Percentiles rank a stretch among this genome's conserved stretches.
Evolutionary conservation across 1,140 invertebrate genomes (phyloP).

Genomic region (Drosophila funebris): DNA sequence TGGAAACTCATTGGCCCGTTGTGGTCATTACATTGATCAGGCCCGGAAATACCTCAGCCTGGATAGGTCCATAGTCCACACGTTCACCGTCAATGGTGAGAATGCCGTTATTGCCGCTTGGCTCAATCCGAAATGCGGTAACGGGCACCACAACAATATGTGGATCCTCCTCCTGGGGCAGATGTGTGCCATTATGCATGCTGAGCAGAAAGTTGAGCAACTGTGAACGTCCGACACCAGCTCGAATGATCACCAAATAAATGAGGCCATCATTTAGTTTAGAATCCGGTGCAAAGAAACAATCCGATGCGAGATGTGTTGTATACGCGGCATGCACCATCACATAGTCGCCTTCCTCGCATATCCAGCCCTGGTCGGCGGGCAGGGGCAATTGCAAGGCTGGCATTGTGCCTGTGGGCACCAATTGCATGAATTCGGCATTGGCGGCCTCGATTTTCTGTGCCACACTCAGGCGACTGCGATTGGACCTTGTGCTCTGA

Average conservation of each 20-base stretch:
- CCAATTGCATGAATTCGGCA: conserved; percentile 86
- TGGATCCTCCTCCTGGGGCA: conserved; percentile 84
- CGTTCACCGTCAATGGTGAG: conserved; percentile 96
- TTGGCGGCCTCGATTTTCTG: conserved; percentile 66
- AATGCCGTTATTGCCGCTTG: conserved; percentile 87
- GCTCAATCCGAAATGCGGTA: conserved; percentile 94
- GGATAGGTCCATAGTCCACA: conserved; percentile 92
- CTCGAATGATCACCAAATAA: conserved; percentile 93
- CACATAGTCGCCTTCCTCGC: conserved; percentile 93
- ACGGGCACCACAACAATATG: conserved; percentile 91
- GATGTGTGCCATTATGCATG: conserved; percentile 90
- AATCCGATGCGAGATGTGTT: conserved; percentile 93
- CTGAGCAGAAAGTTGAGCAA: conserved; percentile 91
- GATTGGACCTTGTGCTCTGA: conserved; percentile 70
- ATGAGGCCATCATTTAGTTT: conserved; percentile 95
- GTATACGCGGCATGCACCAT: conserved; percentile 95
- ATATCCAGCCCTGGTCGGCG: conserved; percentile 87
- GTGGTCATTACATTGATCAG: conserved; percentile 89
- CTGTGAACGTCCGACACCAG: conserved; percentile 89
- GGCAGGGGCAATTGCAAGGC: conserved; percentile 85
- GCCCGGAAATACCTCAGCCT: conserved; percentile 94
- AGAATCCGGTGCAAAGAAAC: conserved; percentile 92
- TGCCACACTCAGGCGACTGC: conserved; percentile 58
- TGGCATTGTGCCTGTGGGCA: conserved; percentile 90
- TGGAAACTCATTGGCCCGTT: conserved; percentile 26